phyloP scores from a whole-genome alignment of 2,888 invertebrate genomes.

The Cephus pygmeus region DNA sequence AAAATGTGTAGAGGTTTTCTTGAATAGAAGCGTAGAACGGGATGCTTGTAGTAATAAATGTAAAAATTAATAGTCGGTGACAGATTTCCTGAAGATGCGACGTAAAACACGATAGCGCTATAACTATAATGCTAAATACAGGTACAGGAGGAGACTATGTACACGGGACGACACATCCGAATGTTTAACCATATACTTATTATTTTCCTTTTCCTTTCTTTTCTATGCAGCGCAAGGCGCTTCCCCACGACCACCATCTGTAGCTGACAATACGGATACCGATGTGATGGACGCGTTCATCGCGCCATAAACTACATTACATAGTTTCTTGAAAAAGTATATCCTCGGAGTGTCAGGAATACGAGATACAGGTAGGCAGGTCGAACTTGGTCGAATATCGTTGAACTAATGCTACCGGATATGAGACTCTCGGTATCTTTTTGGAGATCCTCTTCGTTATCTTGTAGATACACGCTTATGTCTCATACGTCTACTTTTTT shows the following conservation, averaged over 20 bases:
- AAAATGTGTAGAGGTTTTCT: background rate
- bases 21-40: background rate
- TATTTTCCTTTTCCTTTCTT: background rate
- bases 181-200: slow-evolving; percentile 39
- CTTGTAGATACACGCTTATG: background rate
- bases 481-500: background rate
- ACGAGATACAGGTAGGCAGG: background rate
- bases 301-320: slow-evolving; percentile 25
- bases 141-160: slow-evolving; percentile 46
- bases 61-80: background rate
- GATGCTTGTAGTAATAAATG: background rate
- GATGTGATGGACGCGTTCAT: slow-evolving; percentile 35
- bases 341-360: background rate
- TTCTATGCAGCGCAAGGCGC: slow-evolving; percentile 12
- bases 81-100: background rate
- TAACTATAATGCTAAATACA: slow-evolving; percentile 29
- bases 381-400: background rate
- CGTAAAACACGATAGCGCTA: background rate
- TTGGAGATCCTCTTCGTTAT: background rate
- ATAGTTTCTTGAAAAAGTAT: background rate
- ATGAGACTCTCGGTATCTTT: background rate
- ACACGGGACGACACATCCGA: slow-evolving; percentile 48
- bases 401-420: background rate
- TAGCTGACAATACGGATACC: background rate
- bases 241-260: slow-evolving; percentile 5